These are phyloP conservation scores for Drosophila mercatorum DNA, from an alignment of 2,888 invertebrate genomes.

Conservation along the genomic window DNA sequence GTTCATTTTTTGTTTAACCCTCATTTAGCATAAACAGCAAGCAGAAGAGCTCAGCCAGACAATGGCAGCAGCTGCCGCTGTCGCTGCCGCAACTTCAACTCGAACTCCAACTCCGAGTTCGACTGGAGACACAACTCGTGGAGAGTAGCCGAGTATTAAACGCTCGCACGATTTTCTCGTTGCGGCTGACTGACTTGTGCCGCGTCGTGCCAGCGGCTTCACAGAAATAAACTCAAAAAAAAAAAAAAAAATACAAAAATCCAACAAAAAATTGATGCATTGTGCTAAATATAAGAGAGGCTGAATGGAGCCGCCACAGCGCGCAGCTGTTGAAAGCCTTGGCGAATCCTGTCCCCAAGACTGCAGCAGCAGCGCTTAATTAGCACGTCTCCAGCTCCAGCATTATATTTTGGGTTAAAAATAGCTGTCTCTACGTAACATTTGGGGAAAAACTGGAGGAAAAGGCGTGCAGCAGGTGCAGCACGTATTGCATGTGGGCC, in stretches of 20 bases:
- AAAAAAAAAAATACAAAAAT: conserved; percentile 4
- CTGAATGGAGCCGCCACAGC: conserved; percentile 11
- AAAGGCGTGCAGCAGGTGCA: conserved; percentile 23
- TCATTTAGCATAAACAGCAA: conserved; percentile 77
- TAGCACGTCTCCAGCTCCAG: conserved; percentile 44
- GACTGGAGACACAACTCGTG: conserved; percentile 28
- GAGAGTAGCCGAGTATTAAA: conserved; percentile 55
- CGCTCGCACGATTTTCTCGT: conserved; percentile 81
- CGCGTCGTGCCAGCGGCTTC: conserved; percentile 73
- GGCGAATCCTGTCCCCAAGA: conserved; percentile 45
- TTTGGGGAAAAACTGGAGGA: conserved; percentile 13
- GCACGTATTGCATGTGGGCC: neutral
- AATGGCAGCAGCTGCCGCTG: conserved; percentile 46
- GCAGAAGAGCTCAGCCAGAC: conserved; percentile 50
- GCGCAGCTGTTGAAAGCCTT: conserved; percentile 44
- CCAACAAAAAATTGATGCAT: conserved; percentile 36
- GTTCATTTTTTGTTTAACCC: conserved; percentile 61
- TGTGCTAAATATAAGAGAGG: conserved; percentile 56
- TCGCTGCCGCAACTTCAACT: conserved; percentile 17
- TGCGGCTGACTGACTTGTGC: conserved; percentile 80
- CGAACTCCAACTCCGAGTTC: conserved; percentile 10
- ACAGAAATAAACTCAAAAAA: conserved; percentile 13
- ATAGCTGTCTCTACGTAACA: conserved; percentile 27
- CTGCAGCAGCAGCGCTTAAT: conserved; percentile 38
- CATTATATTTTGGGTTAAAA: conserved; percentile 34